Conservation (phyloP, 1,140 invertebrate species). For the Druon quercuslanigerum region DNA sequence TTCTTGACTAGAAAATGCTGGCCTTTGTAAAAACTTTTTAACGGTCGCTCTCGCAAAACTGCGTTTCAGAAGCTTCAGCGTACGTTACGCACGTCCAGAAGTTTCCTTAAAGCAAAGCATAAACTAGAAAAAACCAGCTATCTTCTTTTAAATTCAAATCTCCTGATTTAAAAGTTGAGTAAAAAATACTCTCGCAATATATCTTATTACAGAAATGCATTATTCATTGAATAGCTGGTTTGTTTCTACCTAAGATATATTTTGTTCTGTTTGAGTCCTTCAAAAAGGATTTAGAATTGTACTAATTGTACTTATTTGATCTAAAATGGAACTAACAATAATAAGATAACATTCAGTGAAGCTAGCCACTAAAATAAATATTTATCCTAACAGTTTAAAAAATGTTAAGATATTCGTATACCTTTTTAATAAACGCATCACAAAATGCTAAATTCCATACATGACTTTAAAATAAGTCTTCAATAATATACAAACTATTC, state of each 20-base stretch:
- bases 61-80: constrained; percentile 19
- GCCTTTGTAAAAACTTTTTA: constrained; percentile 30
- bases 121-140: constrained; percentile 8
- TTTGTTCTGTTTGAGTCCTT: constrained; percentile 4
- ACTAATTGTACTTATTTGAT: constrained; percentile 12
- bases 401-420: constrained; percentile 25
- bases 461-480: constrained; percentile 26
- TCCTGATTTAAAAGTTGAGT: constrained; percentile 4
- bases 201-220: background rate
- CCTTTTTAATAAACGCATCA: constrained; percentile 16
- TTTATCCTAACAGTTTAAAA: constrained; percentile 19
- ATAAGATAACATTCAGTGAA: constrained; percentile 17
- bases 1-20: constrained; percentile 30
- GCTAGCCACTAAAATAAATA: constrained; percentile 10
- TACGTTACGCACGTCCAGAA: constrained; percentile 24
- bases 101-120: constrained; percentile 12
- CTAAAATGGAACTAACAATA: constrained; percentile 6
- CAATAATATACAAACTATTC: constrained; percentile 23
- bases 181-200: background rate
- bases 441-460: constrained; percentile 10
- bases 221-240: background rate
- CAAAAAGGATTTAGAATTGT: constrained; percentile 29
- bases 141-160: constrained; percentile 13
- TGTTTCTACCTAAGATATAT: background rate
- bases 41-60: constrained; percentile 27